These are phyloP conservation scores for Myocastor coypus DNA, from an alignment of 2,113 vertebrate genomes.

Conservation along the genomic window DNA sequence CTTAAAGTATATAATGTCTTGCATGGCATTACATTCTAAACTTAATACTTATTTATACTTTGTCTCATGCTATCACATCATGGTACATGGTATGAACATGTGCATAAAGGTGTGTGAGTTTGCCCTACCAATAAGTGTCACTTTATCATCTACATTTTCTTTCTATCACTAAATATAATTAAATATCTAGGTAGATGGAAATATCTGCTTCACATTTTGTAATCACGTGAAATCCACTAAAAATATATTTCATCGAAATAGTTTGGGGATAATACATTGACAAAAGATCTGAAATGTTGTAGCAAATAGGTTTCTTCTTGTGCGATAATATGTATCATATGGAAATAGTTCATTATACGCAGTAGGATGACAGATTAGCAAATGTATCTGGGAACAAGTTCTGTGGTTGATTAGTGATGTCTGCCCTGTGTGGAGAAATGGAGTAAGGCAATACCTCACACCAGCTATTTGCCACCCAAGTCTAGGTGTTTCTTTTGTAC, in stretches of 20 bases:
- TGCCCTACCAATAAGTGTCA: background rate
- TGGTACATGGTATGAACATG: background rate
- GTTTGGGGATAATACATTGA: background rate
- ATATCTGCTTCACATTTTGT: background rate
- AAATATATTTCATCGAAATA: slow-evolving; percentile 27
- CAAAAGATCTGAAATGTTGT: slow-evolving; percentile 10
- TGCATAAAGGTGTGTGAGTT: background rate
- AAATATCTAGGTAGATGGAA: background rate
- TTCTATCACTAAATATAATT: background rate
- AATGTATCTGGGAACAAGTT: background rate
- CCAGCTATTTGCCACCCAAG: background rate
- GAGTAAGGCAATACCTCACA: background rate
- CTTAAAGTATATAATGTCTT: background rate
- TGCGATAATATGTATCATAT: background rate
- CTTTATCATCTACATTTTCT: slow-evolving; percentile 3
- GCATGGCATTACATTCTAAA: background rate
- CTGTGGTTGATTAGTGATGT: background rate
- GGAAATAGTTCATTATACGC: background rate
- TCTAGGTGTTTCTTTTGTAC: slow-evolving; percentile 15
- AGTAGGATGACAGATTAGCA: background rate
- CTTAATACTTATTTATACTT: background rate
- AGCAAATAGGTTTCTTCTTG: background rate
- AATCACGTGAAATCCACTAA: background rate
- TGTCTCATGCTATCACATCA: background rate
- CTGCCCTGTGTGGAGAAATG: background rate